Percentiles rank a stretch among this genome's conserved stretches.
Evolutionary conservation across 2,888 invertebrate genomes (phyloP).

Genomic region (Drosophila conformis): DNA sequence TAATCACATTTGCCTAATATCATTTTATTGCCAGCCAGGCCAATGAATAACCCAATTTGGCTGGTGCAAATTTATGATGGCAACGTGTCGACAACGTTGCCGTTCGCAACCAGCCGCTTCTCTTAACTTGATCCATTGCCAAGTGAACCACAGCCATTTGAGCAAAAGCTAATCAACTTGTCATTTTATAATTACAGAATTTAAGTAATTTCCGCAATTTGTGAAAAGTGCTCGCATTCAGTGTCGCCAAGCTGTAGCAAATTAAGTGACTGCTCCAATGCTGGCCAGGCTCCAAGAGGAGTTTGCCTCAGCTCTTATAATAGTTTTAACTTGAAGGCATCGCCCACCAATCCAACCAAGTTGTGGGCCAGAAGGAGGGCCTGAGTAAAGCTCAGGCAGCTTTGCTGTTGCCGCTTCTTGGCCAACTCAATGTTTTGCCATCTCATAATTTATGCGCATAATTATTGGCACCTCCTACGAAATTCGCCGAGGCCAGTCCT

Average conservation of each 20-base stretch:
- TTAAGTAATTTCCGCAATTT: slow-evolving; percentile 65
- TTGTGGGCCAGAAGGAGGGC: slow-evolving; percentile 16
- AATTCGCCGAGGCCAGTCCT: background rate
- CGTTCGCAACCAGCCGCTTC: slow-evolving; percentile 10
- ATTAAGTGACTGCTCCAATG: background rate
- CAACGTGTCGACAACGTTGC: slow-evolving; percentile 65
- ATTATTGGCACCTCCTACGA: slow-evolving; percentile 62
- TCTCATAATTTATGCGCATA: slow-evolving; percentile 75
- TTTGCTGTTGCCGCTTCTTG: slow-evolving; percentile 15
- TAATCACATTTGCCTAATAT: slow-evolving; percentile 61
- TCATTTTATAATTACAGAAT: slow-evolving; percentile 71
- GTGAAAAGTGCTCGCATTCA: slow-evolving; percentile 36
- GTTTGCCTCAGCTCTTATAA: background rate
- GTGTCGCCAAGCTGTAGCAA: slow-evolving; percentile 22
- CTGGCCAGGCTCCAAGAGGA: slow-evolving; percentile 1
- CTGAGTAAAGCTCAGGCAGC: slow-evolving; percentile 33
- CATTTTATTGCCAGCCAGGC: slow-evolving; percentile 59
- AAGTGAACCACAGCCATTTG: slow-evolving; percentile 27
- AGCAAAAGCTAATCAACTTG: slow-evolving; percentile 66
- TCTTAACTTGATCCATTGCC: slow-evolving; percentile 7
- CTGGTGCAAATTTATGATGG: slow-evolving; percentile 66
- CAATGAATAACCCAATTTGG: slow-evolving; percentile 60
- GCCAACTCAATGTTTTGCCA: slow-evolving; percentile 36
- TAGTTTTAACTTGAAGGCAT: slow-evolving; percentile 46
- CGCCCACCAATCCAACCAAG: background rate